phyloP scores from a whole-genome alignment of 2,888 invertebrate species.

The Leptinotarsa juncta region DNA sequence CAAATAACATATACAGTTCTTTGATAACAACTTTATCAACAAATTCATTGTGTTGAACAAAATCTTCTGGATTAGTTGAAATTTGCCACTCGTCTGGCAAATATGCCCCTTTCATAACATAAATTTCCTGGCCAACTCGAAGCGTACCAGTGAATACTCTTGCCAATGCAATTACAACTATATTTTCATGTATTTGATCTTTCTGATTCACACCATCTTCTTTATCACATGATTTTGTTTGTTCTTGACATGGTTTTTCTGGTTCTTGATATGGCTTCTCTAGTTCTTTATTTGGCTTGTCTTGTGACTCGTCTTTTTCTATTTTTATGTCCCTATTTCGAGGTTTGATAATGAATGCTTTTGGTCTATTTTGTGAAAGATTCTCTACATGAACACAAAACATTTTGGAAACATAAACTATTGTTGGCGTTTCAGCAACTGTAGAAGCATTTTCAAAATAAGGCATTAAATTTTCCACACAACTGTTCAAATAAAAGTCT shows the following conservation, averaged over 20 bases:
- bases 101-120: slow-evolving; percentile 89
- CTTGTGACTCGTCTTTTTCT: slow-evolving; percentile 19
- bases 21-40: slow-evolving; percentile 75
- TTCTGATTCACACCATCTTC: slow-evolving; percentile 49
- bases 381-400: slow-evolving; percentile 80
- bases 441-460: slow-evolving; percentile 51
- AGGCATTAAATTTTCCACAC: slow-evolving; percentile 71
- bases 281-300: slow-evolving; percentile 49
- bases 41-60: slow-evolving; percentile 40
- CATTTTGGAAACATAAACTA: slow-evolving; percentile 90
- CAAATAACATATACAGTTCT: slow-evolving; percentile 91
- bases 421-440: slow-evolving; percentile 73
- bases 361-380: slow-evolving; percentile 84
- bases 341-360: slow-evolving; percentile 76
- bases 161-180: slow-evolving; percentile 90
- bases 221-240: slow-evolving; percentile 44
- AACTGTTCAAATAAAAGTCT: slow-evolving; percentile 76
- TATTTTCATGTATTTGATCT: slow-evolving; percentile 60
- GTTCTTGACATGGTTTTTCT: background rate
- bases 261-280: slow-evolving; percentile 35
- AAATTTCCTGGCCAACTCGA: slow-evolving; percentile 80
- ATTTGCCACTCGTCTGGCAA: slow-evolving; percentile 71
- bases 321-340: slow-evolving; percentile 34
- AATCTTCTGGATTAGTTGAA: slow-evolving; percentile 36
- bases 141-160: slow-evolving; percentile 92